A percentile compares a stretch with the other conserved stretches of the same genome.
Evolutionary conservation across 2,888 invertebrate genomes (phyloP).

Genomic region (Phalera bucephala): DNA sequence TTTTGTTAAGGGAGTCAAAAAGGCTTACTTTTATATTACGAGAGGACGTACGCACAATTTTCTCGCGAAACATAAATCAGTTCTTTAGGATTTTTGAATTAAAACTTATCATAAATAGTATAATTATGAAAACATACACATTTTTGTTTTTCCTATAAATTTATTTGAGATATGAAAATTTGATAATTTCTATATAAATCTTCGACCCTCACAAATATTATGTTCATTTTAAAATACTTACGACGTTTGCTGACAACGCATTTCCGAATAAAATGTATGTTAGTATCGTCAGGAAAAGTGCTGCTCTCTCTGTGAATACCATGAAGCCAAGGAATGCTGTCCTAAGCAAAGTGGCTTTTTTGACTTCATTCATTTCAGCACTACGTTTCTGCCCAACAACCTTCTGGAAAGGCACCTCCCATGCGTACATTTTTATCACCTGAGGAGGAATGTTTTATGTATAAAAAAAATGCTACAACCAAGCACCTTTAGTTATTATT

Average conservation of each 20-base stretch:
- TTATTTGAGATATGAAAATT: too few relatives aligned
- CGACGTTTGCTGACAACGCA: slow-evolving; percentile 87
- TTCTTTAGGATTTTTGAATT: too few relatives aligned
- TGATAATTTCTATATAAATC: too few relatives aligned
- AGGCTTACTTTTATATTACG: too few relatives aligned
- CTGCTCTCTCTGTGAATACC: slow-evolving; percentile 91
- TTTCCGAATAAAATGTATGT: slow-evolving; percentile 86
- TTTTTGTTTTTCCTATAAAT: too few relatives aligned
- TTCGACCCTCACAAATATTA: too few relatives aligned
- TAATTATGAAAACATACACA: too few relatives aligned
- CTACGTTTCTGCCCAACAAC: slow-evolving; percentile 88
- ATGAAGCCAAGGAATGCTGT: slow-evolving; percentile 89
- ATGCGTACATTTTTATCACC: slow-evolving; percentile 98
- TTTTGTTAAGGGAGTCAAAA: too few relatives aligned
- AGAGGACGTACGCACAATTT: too few relatives aligned
- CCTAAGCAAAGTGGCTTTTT: slow-evolving; percentile 84
- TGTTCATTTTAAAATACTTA: slow-evolving; percentile 57
- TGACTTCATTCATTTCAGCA: slow-evolving; percentile 81
- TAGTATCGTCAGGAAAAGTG: slow-evolving; percentile 89
- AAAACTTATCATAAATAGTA: too few relatives aligned
- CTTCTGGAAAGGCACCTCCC: slow-evolving; percentile 94
- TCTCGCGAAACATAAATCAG: too few relatives aligned
- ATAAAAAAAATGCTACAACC: not conserved
- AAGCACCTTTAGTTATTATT: too few relatives aligned
- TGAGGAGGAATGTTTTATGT: slow-evolving; percentile 47